Percentiles rank a stretch among this genome's conserved stretches.
Conservation (phyloP, 2,797 vertebrate genomes). For the Allobates femoralis region DNA sequence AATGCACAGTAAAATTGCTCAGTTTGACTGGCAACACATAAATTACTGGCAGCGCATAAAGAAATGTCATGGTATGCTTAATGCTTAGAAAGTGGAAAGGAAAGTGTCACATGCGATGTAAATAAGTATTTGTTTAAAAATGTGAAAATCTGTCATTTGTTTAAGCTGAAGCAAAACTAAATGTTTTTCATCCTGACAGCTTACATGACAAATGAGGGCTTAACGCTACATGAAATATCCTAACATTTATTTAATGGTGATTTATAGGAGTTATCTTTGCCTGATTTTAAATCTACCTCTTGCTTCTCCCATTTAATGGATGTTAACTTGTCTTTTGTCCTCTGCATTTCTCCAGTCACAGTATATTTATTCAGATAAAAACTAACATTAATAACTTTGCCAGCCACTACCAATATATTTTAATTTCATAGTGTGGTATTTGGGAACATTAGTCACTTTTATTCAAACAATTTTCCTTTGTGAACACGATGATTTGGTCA, state of each 20-base stretch:
- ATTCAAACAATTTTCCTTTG: background rate
- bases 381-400: background rate
- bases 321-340: constrained; percentile 15
- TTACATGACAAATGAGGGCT: constrained; percentile 25
- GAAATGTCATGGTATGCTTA: constrained; percentile 40
- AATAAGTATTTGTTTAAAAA: constrained; percentile 32
- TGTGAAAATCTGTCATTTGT: constrained; percentile 13
- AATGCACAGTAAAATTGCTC: constrained; percentile 10
- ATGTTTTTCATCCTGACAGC: background rate
- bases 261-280: constrained; percentile 14
- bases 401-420: background rate
- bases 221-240: background rate
- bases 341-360: constrained; percentile 11
- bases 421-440: background rate
- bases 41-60: constrained; percentile 28
- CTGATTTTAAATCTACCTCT: constrained; percentile 17
- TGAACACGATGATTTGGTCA: background rate
- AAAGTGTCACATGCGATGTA: constrained; percentile 28
- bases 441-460: background rate
- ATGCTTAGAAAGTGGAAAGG: constrained; percentile 22
- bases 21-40: constrained; percentile 35
- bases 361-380: constrained; percentile 13
- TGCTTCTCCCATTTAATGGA: constrained; percentile 11
- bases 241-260: constrained; percentile 26
- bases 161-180: constrained; percentile 1